A percentile compares a stretch with the other conserved stretches of the same genome.
These are phyloP conservation scores for Phenacoccus solenopsis DNA, from an alignment of 1,140 invertebrate genomes.

Conservation along the genomic window DNA sequence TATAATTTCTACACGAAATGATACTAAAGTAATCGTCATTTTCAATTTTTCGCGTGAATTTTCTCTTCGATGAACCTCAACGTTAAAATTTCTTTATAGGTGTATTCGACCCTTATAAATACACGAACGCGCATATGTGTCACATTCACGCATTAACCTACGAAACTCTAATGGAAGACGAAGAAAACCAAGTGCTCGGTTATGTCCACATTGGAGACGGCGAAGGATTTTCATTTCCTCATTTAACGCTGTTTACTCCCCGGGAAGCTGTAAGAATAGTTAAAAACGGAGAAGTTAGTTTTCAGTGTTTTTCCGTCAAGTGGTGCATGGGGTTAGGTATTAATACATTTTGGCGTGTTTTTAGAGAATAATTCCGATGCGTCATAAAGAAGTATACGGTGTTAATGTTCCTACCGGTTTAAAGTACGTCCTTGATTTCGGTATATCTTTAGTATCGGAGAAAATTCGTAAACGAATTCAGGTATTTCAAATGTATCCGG, in stretches of 20 bases:
- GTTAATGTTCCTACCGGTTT: conserved; percentile 61
- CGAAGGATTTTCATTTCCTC: conserved; percentile 54
- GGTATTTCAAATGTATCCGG: conserved; percentile 30
- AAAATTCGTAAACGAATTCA: conserved; percentile 64
- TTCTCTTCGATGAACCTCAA: background rate
- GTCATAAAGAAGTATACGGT: conserved; percentile 70
- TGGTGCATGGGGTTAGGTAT: too few species aligned
- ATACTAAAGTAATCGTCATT: too few species aligned
- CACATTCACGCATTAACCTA: conserved; percentile 62
- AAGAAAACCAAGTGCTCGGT: conserved; percentile 60
- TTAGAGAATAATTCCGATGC: conserved; percentile 66
- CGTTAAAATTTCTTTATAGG: conserved; percentile 35
- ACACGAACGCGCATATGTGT: conserved; percentile 64
- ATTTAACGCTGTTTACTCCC: conserved; percentile 59
- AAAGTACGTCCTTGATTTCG: conserved; percentile 66
- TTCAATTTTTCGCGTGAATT: too few species aligned
- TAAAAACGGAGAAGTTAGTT: conserved; percentile 58
- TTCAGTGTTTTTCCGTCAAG: too few species aligned
- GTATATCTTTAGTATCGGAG: conserved; percentile 63
- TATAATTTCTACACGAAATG: background rate
- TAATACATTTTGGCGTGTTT: too few species aligned
- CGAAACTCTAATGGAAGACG: conserved; percentile 67
- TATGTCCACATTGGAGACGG: conserved; percentile 61
- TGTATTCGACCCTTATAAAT: conserved; percentile 66
- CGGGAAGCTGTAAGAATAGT: conserved; percentile 61